A percentile compares a stretch with the other conserved stretches of the same genome.
Evolutionary conservation across 2,797 vertebrate genomes (phyloP).

Genomic region (Lepilemur ruficaudatus): DNA sequence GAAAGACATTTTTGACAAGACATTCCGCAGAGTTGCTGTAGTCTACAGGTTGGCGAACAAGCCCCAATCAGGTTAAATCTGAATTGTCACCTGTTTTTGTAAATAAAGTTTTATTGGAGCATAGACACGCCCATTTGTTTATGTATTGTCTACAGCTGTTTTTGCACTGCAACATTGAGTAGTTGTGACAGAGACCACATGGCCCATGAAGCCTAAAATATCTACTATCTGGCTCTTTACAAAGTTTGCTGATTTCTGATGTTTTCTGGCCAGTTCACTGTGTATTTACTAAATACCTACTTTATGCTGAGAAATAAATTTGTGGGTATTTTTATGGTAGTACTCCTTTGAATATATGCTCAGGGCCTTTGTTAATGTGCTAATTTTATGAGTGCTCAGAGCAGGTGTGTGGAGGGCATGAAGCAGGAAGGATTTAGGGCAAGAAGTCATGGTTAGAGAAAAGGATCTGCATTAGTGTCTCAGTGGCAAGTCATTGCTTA

Average conservation of each 20-base stretch:
- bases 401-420: not conserved
- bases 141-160: not conserved
- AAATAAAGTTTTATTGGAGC: slow-evolving; percentile 44
- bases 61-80: not conserved
- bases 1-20: not conserved
- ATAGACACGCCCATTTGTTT: not conserved
- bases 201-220: not conserved
- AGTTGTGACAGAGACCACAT: not conserved
- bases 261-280: not conserved
- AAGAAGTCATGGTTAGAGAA: not conserved
- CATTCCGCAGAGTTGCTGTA: not conserved
- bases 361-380: not conserved
- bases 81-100: not conserved
- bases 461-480: not conserved
- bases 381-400: not conserved
- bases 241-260: not conserved
- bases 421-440: not conserved
- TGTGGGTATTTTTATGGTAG: not conserved
- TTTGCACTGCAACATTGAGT: not conserved
- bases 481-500: not conserved
- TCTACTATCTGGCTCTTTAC: not conserved
- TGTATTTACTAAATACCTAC: not conserved
- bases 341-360: not conserved
- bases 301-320: not conserved
- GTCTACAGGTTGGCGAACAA: not conserved